Conservation (phyloP, 1,140 invertebrate genomes). For the Pantala flavescens region DNA sequence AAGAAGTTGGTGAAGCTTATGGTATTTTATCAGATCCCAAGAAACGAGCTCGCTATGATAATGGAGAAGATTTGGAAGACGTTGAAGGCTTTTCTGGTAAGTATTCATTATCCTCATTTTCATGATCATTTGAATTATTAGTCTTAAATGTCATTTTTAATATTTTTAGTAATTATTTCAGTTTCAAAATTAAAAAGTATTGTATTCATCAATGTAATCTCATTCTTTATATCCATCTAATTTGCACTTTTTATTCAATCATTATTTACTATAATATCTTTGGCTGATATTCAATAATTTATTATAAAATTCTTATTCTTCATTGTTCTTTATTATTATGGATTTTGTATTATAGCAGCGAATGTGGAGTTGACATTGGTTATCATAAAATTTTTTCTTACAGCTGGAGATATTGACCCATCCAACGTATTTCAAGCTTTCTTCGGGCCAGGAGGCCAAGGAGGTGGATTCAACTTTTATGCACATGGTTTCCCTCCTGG, state of each 20-base stretch:
- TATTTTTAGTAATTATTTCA: constrained; percentile 12
- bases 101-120: constrained; percentile 15
- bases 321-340: too few relatives aligned
- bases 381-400: too few relatives aligned
- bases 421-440: constrained; percentile 69
- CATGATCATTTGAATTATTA: constrained; percentile 13
- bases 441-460: constrained; percentile 44
- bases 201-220: constrained; percentile 18
- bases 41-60: constrained; percentile 86
- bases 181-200: constrained; percentile 4
- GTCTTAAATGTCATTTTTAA: constrained; percentile 15
- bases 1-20: constrained; percentile 95
- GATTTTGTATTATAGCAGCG: too few relatives aligned
- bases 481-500: constrained; percentile 40
- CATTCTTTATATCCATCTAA: too few relatives aligned
- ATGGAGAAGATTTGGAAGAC: constrained; percentile 80
- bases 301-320: too few relatives aligned
- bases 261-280: too few relatives aligned
- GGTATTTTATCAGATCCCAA: constrained; percentile 86
- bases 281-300: too few relatives aligned
- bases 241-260: too few relatives aligned
- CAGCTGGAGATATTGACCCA: constrained; percentile 55
- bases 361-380: too few relatives aligned
- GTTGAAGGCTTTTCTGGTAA: constrained; percentile 37
- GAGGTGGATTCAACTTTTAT: constrained; percentile 36